Percentiles rank a stretch among this genome's conserved stretches.
Conservation (phyloP, 53 echinoderm and acorn worm genomes). For the Paelopatides confundens region DNA sequence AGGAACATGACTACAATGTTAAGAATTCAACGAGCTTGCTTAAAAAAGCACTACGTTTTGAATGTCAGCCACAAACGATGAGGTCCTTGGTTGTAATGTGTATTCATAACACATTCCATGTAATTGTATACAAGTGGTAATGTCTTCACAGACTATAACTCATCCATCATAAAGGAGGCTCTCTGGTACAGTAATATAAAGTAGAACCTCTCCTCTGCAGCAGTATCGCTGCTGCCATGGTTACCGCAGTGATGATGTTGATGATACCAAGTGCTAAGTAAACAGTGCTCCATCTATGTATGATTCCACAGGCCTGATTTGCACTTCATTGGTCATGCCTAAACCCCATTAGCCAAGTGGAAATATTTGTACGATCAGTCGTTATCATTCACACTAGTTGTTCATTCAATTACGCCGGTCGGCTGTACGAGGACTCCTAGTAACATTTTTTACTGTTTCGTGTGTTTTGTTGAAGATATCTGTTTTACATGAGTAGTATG, state of each 20-base stretch:
- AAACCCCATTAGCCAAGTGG: constrained; percentile 3
- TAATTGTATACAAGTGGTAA: background rate
- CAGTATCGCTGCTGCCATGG: background rate
- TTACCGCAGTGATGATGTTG: background rate
- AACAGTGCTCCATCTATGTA: background rate
- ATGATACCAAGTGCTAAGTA: background rate
- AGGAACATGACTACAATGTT: no score
- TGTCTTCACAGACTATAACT: background rate
- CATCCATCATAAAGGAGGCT: background rate
- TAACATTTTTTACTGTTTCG: no score
- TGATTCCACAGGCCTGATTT: background rate
- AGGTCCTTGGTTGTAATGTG: background rate
- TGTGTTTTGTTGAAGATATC: no score
- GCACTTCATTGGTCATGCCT: constrained; percentile 3
- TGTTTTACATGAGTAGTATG: no score
- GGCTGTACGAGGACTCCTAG: background rate
- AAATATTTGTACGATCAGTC: background rate
- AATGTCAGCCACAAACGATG: background rate
- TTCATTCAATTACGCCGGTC: constrained; percentile 3
- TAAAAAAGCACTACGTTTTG: no score
- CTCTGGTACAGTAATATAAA: no score
- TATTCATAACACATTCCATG: constrained; percentile 3
- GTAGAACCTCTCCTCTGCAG: background rate
- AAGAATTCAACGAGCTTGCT: no score
- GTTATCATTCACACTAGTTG: background rate